These are phyloP conservation scores for Sinopyrophorus schimmeli DNA, from an alignment of 2,888 invertebrate genomes.

Conservation along the genomic window DNA sequence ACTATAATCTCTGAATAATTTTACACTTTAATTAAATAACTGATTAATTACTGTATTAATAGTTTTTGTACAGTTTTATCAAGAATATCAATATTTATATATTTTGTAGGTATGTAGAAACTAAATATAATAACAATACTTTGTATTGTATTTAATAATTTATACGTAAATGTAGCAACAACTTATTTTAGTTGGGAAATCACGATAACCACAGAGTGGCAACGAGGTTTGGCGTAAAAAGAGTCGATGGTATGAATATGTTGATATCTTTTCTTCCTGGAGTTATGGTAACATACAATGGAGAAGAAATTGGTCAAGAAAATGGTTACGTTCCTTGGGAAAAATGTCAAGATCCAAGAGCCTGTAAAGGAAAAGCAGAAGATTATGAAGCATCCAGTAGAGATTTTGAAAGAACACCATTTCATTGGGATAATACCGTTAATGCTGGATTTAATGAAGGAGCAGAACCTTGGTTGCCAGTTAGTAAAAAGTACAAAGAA, in stretches of 20 bases:
- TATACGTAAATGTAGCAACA: too few species aligned
- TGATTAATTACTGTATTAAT: too few species aligned
- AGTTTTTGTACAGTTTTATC: not conserved
- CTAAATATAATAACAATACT: too few species aligned
- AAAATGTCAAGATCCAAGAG: conserved; percentile 61
- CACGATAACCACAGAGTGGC: conserved; percentile 76
- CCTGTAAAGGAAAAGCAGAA: conserved; percentile 60
- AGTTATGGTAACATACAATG: conserved; percentile 84
- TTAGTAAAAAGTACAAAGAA: conserved; percentile 62
- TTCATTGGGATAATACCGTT: conserved; percentile 70
- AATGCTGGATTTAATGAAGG: conserved; percentile 62
- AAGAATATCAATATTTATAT: too few species aligned
- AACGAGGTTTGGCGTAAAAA: conserved; percentile 66
- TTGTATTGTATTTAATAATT: too few species aligned
- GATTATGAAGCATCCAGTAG: conserved; percentile 64
- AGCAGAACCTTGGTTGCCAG: conserved; percentile 69
- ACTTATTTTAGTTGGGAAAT: conserved; percentile 66
- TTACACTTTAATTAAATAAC: too few species aligned
- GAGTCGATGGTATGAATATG: conserved; percentile 85
- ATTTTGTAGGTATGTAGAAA: too few species aligned
- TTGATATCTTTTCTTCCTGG: conserved; percentile 81
- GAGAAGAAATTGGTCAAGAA: conserved; percentile 78
- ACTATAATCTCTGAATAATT: too few species aligned
- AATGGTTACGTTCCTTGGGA: conserved; percentile 61
- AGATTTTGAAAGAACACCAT: conserved; percentile 79